A percentile compares a stretch with the other conserved stretches of the same genome.
Conservation (phyloP, 1,140 invertebrate genomes). For the Magallana ariakensis region DNA sequence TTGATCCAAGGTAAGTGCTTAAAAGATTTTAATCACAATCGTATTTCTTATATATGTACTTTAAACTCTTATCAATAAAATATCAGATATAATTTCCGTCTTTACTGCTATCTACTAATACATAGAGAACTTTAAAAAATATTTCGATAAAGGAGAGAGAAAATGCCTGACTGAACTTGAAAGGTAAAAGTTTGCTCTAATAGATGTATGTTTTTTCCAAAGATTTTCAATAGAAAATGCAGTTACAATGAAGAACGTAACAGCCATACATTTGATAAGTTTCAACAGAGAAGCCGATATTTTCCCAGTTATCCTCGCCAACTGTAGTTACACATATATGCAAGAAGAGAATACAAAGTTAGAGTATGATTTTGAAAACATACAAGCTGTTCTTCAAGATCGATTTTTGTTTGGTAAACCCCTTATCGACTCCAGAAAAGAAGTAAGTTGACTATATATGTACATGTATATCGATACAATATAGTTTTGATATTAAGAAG, state of each 20-base stretch:
- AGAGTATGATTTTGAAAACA: slow-evolving; percentile 5
- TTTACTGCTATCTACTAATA: too few relatives aligned
- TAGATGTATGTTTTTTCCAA: not conserved
- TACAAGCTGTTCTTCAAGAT: slow-evolving; percentile 11
- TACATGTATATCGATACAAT: not conserved
- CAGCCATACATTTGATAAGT: not conserved
- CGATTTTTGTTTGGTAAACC: not conserved
- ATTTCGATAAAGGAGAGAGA: too few relatives aligned
- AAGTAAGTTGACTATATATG: not conserved
- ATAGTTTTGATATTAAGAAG: not conserved
- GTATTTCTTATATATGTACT: not conserved
- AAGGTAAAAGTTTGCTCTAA: too few relatives aligned
- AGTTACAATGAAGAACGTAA: not conserved
- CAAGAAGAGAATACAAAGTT: slow-evolving; percentile 3
- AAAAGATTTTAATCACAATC: not conserved
- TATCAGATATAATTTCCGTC: too few relatives aligned
- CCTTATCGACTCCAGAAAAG: not conserved
- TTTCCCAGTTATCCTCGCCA: not conserved
- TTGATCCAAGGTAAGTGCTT: not conserved
- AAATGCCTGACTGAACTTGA: too few relatives aligned
- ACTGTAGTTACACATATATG: slow-evolving; percentile 21
- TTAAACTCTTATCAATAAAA: too few relatives aligned
- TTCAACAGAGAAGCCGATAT: not conserved
- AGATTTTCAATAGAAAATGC: not conserved
- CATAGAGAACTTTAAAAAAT: too few relatives aligned